A percentile compares a stretch with the other conserved stretches of the same genome.
These are phyloP conservation scores for Drosophila ohnishii DNA, from an alignment of 1,140 invertebrate species.

Conservation along the genomic window DNA sequence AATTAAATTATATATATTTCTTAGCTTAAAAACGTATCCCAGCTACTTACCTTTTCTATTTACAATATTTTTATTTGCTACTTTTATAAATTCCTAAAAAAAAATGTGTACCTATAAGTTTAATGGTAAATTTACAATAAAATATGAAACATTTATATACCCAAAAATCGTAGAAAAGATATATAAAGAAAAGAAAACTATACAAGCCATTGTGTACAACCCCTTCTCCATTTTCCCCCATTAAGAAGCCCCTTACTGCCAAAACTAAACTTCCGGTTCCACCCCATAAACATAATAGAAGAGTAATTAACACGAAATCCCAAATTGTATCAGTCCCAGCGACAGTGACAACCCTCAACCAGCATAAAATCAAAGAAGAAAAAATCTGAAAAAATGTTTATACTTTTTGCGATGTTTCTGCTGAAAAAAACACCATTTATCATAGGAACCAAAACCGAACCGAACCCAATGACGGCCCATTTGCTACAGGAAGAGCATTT, in stretches of 20 bases:
- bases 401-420: constrained; percentile 55
- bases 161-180: no score
- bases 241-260: constrained; percentile 13
- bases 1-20: not conserved
- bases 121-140: not conserved
- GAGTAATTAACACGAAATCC: constrained; percentile 80
- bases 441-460: constrained; percentile 51
- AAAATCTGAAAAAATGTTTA: constrained; percentile 34
- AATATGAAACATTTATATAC: not conserved
- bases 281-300: constrained; percentile 66
- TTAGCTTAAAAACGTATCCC: not conserved
- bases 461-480: constrained; percentile 63
- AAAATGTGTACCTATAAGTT: no score
- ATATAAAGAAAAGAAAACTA: not conserved
- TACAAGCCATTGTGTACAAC: constrained; percentile 6
- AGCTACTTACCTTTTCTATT: no score
- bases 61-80: not conserved
- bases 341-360: constrained; percentile 50
- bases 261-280: constrained; percentile 46
- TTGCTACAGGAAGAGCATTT: constrained; percentile 60
- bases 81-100: not conserved
- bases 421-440: constrained; percentile 71
- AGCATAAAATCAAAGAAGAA: constrained; percentile 37
- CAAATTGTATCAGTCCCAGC: constrained; percentile 73
- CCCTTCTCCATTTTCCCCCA: constrained; percentile 20